A percentile compares a stretch with the other conserved stretches of the same genome.
Conservation (phyloP, 2,113 vertebrate genomes). For the Elephas maximus region DNA sequence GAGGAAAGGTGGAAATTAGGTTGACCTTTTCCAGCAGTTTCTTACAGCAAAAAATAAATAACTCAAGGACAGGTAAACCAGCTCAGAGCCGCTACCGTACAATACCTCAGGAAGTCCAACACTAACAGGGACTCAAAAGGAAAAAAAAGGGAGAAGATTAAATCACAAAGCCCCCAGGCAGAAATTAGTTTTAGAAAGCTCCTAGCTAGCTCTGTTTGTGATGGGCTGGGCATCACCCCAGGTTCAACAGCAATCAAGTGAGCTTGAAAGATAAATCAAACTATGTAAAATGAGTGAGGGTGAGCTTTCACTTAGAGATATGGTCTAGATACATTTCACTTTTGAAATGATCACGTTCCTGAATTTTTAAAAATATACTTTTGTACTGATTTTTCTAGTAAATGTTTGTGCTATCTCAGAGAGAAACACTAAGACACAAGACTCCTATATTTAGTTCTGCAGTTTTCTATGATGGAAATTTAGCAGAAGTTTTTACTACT, state of each 20-base stretch:
- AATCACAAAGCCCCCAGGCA: not conserved
- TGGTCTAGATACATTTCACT: not conserved
- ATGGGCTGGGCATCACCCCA: not conserved
- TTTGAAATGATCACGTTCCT: not conserved
- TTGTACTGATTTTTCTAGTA: not conserved
- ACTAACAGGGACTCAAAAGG: not conserved
- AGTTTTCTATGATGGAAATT: not conserved
- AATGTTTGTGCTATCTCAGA: not conserved
- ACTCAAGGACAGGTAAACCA: not conserved
- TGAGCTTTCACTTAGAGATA: not conserved
- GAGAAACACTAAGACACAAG: not conserved
- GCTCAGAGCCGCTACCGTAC: not conserved
- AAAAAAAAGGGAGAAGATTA: not conserved
- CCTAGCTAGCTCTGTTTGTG: not conserved
- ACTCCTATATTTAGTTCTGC: not conserved
- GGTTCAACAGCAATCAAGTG: constrained; percentile 4
- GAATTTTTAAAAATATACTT: not conserved
- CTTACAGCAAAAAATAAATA: not conserved
- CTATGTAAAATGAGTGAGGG: not conserved
- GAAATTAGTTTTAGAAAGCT: not conserved
- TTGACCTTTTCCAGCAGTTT: not conserved
- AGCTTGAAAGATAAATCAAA: constrained; percentile 36
- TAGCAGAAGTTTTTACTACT: not conserved
- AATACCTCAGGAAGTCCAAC: not conserved
- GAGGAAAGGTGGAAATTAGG: constrained; percentile 7